Evolutionary conservation across 2,113 vertebrate species (phyloP).

Genomic region (Lota lota): DNA sequence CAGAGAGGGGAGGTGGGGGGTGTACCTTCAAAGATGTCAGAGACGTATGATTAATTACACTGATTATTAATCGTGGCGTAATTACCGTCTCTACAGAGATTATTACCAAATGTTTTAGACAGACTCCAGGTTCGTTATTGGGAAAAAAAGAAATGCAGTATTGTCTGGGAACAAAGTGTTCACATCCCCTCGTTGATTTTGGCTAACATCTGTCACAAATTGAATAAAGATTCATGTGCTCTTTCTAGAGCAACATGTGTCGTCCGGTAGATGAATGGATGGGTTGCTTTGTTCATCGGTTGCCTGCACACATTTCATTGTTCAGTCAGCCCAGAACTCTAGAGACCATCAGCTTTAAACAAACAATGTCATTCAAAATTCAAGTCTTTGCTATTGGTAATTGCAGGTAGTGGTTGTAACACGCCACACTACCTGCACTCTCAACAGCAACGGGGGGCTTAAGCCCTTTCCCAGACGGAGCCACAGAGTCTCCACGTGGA

Average conservation of each 20-base stretch:
- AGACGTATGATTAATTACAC: conserved; percentile 50
- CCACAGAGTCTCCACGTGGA: conserved; percentile 52
- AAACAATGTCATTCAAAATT: background rate
- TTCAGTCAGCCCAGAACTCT: conserved; percentile 3
- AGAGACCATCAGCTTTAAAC: conserved; percentile 20
- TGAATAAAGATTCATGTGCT: too few species aligned
- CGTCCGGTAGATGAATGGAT: too few species aligned
- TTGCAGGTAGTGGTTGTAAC: conserved; percentile 44
- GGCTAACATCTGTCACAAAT: too few species aligned
- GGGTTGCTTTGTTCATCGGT: too few species aligned
- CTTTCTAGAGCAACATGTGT: too few species aligned
- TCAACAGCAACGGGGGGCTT: conserved; percentile 34
- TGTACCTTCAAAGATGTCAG: conserved; percentile 43
- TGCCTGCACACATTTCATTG: too few species aligned
- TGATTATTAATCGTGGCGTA: conserved; percentile 49
- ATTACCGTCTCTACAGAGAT: conserved; percentile 41
- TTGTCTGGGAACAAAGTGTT: background rate
- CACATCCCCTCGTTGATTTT: background rate
- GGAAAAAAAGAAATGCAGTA: background rate
- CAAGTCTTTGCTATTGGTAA: conserved; percentile 29
- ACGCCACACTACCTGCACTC: conserved; percentile 23
- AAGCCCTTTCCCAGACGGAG: conserved; percentile 60
- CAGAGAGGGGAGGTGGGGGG: background rate
- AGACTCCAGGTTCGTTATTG: background rate
- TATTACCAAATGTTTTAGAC: conserved; percentile 36